phyloP scores from a whole-genome alignment of 2,888 invertebrate genomes.

The Nephrocerus scutellatus region DNA sequence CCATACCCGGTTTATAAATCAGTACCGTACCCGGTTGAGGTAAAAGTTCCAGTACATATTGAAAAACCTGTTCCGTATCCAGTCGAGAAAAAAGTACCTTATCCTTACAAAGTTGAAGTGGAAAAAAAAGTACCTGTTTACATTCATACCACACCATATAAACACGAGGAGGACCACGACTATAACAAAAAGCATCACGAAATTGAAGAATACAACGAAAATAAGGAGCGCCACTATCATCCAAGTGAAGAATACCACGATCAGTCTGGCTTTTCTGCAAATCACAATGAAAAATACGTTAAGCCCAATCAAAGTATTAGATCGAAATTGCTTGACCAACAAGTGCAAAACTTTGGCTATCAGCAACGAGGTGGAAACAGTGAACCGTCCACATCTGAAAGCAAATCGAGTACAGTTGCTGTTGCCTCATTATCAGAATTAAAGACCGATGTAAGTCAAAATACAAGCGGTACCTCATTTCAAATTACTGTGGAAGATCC shows the following conservation, averaged over 20 bases:
- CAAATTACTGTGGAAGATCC: slow-evolving; percentile 27
- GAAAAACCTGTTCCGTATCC: slow-evolving; percentile 30
- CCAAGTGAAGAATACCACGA: too few species aligned
- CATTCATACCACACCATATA: slow-evolving; percentile 45
- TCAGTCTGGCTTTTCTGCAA: slow-evolving; percentile 25
- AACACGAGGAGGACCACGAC: slow-evolving; percentile 27
- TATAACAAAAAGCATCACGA: slow-evolving; percentile 23
- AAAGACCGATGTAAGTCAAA: too few species aligned
- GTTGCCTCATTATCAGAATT: slow-evolving; percentile 14
- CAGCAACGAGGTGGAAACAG: slow-evolving; percentile 17
- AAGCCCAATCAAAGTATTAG: too few species aligned
- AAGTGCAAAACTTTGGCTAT: slow-evolving; percentile 28
- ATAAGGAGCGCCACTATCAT: slow-evolving; percentile 20
- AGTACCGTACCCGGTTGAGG: slow-evolving; percentile 34
- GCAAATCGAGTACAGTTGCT: slow-evolving; percentile 21
- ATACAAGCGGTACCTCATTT: too few species aligned
- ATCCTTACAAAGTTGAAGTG: slow-evolving; percentile 41
- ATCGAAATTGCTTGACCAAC: slow-evolving; percentile 24
- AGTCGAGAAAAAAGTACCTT: slow-evolving; percentile 32
- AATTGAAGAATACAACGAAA: slow-evolving; percentile 21
- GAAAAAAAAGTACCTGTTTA: slow-evolving; percentile 48
- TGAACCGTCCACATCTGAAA: slow-evolving; percentile 27
- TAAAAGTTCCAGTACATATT: slow-evolving; percentile 43
- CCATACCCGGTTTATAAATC: slow-evolving; percentile 38
- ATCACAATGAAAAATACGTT: slow-evolving; percentile 22